Conservation (phyloP, 2,113 vertebrate genomes). For the Elephantulus edwardii region DNA sequence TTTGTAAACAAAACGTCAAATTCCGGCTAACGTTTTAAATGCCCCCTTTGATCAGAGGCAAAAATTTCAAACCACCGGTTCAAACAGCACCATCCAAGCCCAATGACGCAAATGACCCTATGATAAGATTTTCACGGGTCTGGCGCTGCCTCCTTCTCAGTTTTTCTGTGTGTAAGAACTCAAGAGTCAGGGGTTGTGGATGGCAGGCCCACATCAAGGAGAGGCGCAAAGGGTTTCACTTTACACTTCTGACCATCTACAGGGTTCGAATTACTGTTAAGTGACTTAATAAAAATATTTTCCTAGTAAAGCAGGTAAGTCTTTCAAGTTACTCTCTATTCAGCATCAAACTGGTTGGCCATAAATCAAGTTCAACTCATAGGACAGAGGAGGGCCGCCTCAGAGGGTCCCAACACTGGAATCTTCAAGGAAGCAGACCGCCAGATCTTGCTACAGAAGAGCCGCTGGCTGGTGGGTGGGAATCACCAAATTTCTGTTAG, state of each 20-base stretch:
- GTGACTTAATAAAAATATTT: background rate
- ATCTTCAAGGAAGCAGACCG: background rate
- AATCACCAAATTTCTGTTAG: background rate
- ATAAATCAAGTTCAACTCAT: background rate
- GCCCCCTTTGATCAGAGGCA: background rate
- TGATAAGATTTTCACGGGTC: background rate
- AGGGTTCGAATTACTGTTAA: background rate
- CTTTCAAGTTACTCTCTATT: background rate
- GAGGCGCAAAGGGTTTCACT: background rate
- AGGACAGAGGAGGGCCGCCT: background rate
- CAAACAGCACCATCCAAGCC: background rate
- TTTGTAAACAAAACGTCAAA: constrained; percentile 32
- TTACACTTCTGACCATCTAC: background rate
- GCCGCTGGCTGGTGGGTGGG: background rate
- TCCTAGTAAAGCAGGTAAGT: background rate
- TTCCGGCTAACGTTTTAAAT: background rate
- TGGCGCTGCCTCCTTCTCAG: background rate
- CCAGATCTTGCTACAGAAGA: background rate
- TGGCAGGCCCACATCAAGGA: fast-evolving
- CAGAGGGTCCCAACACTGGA: background rate
- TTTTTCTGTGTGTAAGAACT: background rate
- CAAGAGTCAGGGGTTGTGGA: background rate
- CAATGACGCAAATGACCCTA: background rate
- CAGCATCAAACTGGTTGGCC: background rate
- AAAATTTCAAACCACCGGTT: constrained; percentile 15